Base-by-base conservation (phyloP, 1,140 invertebrate species). In the Zaprionus taronus region DNA sequence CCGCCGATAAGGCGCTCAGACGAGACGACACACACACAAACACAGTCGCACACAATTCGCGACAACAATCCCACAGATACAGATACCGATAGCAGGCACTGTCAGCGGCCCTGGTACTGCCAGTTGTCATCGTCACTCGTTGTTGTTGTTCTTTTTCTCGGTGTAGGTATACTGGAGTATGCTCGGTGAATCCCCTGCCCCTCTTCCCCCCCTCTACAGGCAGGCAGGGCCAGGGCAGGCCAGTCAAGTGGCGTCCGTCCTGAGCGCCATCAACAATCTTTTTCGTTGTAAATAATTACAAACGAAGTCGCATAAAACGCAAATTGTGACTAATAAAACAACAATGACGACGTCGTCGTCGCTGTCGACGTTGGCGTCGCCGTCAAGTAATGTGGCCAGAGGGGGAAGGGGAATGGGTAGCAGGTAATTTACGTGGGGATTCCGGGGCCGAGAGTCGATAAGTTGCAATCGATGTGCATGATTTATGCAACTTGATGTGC, bases 261-360 rank as follows among this genome's bases (percentile, higher is more conserved):
- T 36, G 20, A 70, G 28, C 57, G 67, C 75, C 51, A 67, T 71
- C 63, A 57, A 79, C 68, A 81, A 80, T 83, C 73, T 79, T 79
- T 69, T 51, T 51, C 47, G 58, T 81, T 89, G 84, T 83, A 89
- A 89, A 83, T 81, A 87, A 87, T 83, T 89, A 87, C 78, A 69
- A 26, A 26, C 74, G 58, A 79, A 68, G 68, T 81, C 72, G 64
- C 69, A 72, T 66, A 77, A 73, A 76, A 79, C 70, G 62, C 79
- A 72, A 83, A 78, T 81, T 78, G 71, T 76, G 71, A 81, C 68
- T 81, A 73, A 83, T 83, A 79, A 79, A 81, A 77, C 47, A 70
- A 61, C 65, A 53, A 58, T 49, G 66, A 69, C 24, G 49, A 53
- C 65, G 65, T 24, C 31, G 31, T 9, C 11, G 31, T 34, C 31